These are phyloP conservation scores for Neuroterus valhalla DNA, from an alignment of 1,140 invertebrate species.

Conservation along the genomic window DNA sequence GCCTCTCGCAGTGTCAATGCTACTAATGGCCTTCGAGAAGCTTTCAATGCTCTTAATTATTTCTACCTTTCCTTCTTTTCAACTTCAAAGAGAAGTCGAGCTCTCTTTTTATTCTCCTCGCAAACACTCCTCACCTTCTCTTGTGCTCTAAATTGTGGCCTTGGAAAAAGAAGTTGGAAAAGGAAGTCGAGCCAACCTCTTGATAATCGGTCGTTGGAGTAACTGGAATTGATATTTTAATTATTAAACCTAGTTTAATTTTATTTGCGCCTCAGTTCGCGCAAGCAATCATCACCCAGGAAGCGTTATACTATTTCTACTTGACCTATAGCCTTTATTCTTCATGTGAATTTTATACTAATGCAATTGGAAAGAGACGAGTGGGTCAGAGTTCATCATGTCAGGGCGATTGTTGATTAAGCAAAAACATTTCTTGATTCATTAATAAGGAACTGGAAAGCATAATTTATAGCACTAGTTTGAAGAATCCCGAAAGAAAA, in stretches of 20 bases:
- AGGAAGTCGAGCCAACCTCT: conserved; percentile 37
- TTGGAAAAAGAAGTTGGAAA: conserved; percentile 39
- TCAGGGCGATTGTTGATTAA: not conserved
- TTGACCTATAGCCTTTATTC: not conserved
- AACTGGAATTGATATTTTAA: conserved; percentile 47
- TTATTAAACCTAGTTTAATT: conserved; percentile 47
- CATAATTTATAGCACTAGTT: too few relatives aligned
- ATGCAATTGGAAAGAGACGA: not conserved
- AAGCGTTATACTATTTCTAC: not conserved
- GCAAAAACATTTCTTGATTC: not conserved
- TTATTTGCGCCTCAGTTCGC: conserved; percentile 37
- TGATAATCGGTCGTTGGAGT: conserved; percentile 49
- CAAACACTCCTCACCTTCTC: conserved; percentile 33
- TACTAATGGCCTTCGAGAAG: conserved; percentile 64
- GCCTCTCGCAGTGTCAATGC: conserved; percentile 57
- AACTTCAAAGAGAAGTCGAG: conserved; percentile 61
- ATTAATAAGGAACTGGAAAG: too few relatives aligned
- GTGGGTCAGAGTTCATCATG: not conserved
- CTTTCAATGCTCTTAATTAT: conserved; percentile 71
- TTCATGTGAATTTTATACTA: not conserved
- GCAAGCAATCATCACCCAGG: not conserved
- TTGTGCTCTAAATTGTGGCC: conserved; percentile 33
- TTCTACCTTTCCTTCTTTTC: conserved; percentile 61
- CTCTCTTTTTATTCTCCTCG: conserved; percentile 40
- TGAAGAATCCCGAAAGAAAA: too few relatives aligned